A percentile compares a stretch with the other conserved stretches of the same genome.
Evolutionary conservation across 2,797 vertebrate species (phyloP).

Genomic region (Scyliorhinus canicula): DNA sequence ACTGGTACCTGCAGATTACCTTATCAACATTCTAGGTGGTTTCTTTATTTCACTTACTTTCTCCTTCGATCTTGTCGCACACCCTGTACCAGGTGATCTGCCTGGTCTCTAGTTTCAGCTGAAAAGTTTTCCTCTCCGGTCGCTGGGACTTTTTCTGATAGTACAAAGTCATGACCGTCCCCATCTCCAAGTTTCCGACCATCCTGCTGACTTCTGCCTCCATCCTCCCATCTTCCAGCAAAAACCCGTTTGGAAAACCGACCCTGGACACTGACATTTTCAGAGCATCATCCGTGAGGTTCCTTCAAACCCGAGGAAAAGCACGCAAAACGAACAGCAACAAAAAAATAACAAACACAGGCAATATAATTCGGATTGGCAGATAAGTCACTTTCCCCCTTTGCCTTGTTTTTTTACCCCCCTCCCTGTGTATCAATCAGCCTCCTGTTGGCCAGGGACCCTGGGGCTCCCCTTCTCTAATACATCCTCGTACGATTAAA

Average conservation of each 20-base stretch:
- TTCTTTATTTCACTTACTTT: conserved; percentile 60
- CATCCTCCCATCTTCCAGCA: conserved; percentile 49
- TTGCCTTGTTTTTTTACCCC: neutral
- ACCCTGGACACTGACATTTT: conserved; percentile 69
- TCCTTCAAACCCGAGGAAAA: neutral
- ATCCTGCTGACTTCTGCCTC: conserved; percentile 62
- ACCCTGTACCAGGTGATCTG: conserved; percentile 71
- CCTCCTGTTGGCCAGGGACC: neutral
- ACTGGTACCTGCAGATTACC: neutral
- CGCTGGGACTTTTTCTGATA: conserved; percentile 79
- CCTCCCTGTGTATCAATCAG: neutral
- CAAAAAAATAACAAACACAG: neutral
- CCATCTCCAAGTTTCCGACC: conserved; percentile 68
- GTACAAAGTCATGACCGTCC: conserved; percentile 73
- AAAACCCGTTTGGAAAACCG: conserved; percentile 65
- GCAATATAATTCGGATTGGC: neutral
- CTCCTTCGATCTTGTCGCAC: conserved; percentile 71
- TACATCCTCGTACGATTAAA: neutral
- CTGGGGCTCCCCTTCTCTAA: neutral
- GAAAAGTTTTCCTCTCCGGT: conserved; percentile 74
- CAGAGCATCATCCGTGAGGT: conserved; percentile 51
- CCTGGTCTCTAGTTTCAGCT: conserved; percentile 63
- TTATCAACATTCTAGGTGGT: neutral
- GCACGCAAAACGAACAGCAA: too few species aligned
- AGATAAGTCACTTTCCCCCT: neutral